Evolutionary conservation across 2,888 invertebrate genomes (phyloP).

Genomic region (Rotaria macrura): DNA sequence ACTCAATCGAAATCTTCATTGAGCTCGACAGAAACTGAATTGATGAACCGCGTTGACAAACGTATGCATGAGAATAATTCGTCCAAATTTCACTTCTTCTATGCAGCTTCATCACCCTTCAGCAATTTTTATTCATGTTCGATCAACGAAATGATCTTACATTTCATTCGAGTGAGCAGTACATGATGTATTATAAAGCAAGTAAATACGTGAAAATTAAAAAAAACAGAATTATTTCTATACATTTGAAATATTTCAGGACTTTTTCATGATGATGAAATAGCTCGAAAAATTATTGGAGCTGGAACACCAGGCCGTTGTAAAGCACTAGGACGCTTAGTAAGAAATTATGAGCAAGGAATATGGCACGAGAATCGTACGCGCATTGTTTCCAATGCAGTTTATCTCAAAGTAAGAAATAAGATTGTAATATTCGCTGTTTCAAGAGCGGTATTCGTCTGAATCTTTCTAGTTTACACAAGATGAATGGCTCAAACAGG

Average conservation of each 20-base stretch:
- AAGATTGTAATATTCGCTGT: background rate
- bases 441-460: background rate
- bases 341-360: background rate
- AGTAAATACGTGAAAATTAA: background rate
- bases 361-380: background rate
- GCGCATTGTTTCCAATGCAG: background rate
- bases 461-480: slow-evolving; percentile 43
- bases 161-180: background rate
- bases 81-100: background rate
- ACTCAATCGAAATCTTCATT: background rate
- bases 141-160: background rate
- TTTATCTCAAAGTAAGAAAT: background rate
- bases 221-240: too few relatives aligned
- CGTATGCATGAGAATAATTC: background rate
- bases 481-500: slow-evolving; percentile 40
- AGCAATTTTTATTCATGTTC: background rate
- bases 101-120: background rate
- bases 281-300: background rate
- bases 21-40: background rate
- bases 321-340: background rate
- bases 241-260: background rate
- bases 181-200: background rate
- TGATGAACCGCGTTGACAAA: background rate
- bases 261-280: background rate
- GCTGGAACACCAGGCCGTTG: background rate